Conservation (phyloP, 2,797 vertebrate species). For the Peromyscus eremicus region DNA sequence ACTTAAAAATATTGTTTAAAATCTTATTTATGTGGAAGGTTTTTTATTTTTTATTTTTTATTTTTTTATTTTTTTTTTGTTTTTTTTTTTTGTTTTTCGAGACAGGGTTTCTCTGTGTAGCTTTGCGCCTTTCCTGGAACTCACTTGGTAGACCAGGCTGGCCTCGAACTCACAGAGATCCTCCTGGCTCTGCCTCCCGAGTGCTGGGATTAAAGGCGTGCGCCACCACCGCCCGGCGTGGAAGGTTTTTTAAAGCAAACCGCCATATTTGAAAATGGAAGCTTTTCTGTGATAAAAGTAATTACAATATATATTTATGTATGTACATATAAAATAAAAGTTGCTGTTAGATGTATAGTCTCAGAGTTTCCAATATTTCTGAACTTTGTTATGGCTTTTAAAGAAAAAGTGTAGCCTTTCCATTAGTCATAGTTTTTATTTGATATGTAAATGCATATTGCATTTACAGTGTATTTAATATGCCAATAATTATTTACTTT, state of each 20-base stretch:
- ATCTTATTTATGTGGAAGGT: background rate
- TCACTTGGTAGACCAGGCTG: no score
- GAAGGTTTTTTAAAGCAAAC: constrained; percentile 41
- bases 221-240: no score
- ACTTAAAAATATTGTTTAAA: background rate
- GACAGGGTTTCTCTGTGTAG: no score
- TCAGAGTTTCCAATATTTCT: constrained; percentile 41
- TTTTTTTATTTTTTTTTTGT: no score
- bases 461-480: constrained; percentile 28
- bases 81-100: no score
- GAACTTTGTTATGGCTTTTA: constrained; percentile 30
- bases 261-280: background rate
- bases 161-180: no score
- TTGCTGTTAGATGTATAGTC: background rate
- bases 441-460: background rate
- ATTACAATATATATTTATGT: background rate
- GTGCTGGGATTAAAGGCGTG: no score
- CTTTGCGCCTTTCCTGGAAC: no score
- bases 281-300: constrained; percentile 39
- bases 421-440: constrained; percentile 11
- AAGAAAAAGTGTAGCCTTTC: constrained; percentile 17
- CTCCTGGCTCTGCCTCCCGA: no score
- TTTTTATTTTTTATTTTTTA: no score
- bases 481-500: background rate
- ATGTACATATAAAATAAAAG: constrained; percentile 3